These are phyloP conservation scores for Noctuana brunneofusca DNA, from an alignment of 2,888 invertebrate species.

Conservation along the genomic window DNA sequence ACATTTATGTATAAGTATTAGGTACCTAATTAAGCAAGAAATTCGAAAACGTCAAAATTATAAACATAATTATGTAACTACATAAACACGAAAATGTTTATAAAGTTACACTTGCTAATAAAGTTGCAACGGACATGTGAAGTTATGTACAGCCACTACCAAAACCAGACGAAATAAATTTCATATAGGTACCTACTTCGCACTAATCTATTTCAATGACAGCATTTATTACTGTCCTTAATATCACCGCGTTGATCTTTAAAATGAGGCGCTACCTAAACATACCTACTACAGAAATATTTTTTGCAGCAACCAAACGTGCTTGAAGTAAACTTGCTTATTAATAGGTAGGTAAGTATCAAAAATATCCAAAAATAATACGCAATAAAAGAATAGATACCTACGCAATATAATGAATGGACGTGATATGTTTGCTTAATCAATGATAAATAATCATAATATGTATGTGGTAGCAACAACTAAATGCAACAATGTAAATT, in stretches of 20 bases:
- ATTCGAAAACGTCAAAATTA: too few relatives aligned
- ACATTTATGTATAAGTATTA: too few relatives aligned
- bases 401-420: neutral
- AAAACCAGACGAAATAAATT: neutral
- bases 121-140: neutral
- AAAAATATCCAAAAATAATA: neutral
- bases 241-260: slow-evolving; percentile 1
- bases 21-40: too few relatives aligned
- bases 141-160: neutral
- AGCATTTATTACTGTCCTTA: neutral
- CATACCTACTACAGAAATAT: too few relatives aligned
- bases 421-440: neutral
- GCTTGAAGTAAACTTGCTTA: too few relatives aligned
- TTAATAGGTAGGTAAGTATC: neutral
- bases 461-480: slow-evolving; percentile 35
- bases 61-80: too few relatives aligned
- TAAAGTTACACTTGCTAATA: neutral
- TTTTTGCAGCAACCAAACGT: too few relatives aligned
- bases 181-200: neutral
- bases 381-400: neutral
- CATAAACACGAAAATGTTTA: too few relatives aligned
- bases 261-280: too few relatives aligned
- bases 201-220: neutral
- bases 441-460: neutral
- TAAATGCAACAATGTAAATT: slow-evolving; percentile 47